Percentiles rank a stretch among this genome's conserved stretches.
Evolutionary conservation across 2,888 invertebrate genomes (phyloP).

Genomic region (Onchidella celtica): DNA sequence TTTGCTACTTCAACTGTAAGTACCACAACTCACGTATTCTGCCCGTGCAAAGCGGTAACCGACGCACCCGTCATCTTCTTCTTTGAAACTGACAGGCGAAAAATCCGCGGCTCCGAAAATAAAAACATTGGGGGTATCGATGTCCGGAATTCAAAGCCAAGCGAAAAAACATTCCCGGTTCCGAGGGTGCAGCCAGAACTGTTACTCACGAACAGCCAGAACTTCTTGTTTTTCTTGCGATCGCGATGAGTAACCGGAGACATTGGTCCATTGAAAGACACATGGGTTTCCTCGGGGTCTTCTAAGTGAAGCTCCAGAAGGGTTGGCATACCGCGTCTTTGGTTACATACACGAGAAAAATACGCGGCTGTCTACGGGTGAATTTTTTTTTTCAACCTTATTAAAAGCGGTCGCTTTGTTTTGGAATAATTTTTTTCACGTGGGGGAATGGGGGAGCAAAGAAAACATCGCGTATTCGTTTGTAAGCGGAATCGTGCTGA

Average conservation of each 20-base stretch:
- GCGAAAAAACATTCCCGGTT: neutral
- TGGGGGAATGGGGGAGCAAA: too few species aligned
- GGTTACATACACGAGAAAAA: too few species aligned
- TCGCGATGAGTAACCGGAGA: neutral
- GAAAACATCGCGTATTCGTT: too few species aligned
- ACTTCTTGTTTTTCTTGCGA: too few species aligned
- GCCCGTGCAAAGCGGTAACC: neutral
- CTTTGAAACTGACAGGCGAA: conserved; percentile 17
- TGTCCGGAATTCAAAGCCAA: neutral
- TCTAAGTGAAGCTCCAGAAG: neutral
- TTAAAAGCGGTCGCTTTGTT: too few species aligned
- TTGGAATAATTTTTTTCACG: too few species aligned
- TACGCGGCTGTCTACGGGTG: too few species aligned
- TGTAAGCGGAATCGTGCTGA: too few species aligned
- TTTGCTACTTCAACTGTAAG: too few species aligned
- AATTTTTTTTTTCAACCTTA: too few species aligned
- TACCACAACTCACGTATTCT: too few species aligned
- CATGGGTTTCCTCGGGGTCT: neutral
- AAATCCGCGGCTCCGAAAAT: neutral
- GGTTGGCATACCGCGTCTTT: neutral
- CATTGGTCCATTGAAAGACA: conserved; percentile 1
- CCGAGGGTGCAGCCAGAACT: neutral
- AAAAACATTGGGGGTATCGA: neutral
- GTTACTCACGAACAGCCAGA: neutral
- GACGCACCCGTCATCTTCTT: neutral